phyloP scores from a whole-genome alignment of 1,140 invertebrate genomes.

The Drosophila tristis region DNA sequence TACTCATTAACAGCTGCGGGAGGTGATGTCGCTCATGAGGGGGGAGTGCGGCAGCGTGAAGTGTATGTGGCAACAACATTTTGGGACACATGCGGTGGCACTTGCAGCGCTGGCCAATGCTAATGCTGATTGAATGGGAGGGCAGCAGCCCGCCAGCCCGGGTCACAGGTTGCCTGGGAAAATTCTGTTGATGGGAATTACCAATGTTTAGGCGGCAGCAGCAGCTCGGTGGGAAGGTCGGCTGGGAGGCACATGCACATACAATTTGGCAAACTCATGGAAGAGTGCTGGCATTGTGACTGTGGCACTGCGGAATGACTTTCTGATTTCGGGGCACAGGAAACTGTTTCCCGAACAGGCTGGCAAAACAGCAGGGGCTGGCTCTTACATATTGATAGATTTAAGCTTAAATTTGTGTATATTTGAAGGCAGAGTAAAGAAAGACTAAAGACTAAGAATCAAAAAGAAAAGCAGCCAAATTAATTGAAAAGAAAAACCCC shows the following conservation, averaged over 20 bases:
- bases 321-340: conserved; percentile 11
- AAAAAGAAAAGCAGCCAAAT: too few relatives aligned
- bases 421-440: too few relatives aligned
- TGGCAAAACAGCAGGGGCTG: too few relatives aligned
- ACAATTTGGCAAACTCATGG: conserved; percentile 19
- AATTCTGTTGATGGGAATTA: conserved; percentile 35
- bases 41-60: conserved; percentile 10
- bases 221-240: too few relatives aligned
- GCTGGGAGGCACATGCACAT: too few relatives aligned
- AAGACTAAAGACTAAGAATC: too few relatives aligned
- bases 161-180: conserved; percentile 68
- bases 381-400: too few relatives aligned
- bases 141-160: not conserved
- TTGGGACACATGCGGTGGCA: conserved; percentile 71
- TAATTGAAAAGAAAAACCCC: too few relatives aligned
- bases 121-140: conserved; percentile 68
- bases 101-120: conserved; percentile 67
- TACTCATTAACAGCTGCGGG: conserved; percentile 73
- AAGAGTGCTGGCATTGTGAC: conserved; percentile 9
- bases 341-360: too few relatives aligned
- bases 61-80: conserved; percentile 10
- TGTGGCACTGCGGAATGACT: conserved; percentile 15
- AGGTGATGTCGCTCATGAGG: conserved; percentile 51
- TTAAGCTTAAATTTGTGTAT: too few relatives aligned
- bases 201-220: not conserved